Base-by-base conservation (phyloP, 2,888 invertebrate species). In the Plebejus anna region DNA sequence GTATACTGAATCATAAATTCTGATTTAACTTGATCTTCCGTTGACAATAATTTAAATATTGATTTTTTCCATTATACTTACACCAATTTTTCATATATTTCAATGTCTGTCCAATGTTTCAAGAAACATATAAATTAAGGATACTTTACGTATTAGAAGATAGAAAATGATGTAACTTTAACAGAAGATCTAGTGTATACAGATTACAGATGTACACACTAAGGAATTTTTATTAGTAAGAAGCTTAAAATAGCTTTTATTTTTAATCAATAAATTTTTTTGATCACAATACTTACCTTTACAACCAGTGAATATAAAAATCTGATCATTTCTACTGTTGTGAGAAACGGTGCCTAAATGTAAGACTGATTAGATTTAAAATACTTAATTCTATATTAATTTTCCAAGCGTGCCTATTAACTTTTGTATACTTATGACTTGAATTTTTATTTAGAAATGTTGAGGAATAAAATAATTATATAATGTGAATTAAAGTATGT, bases 331-430 rank as follows among this genome's bases (percentile, higher is more conserved):
- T 11, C 28, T 47, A 76, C 77, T 82, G 80, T 84, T 87, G 83
- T 85, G 82, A 85, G 84, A 81, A 83, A 82, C 79, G 87, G 89
- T 89, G 89, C 88, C 86, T 86, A 86, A 81, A 81, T 84, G 84
- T 88, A 89, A 90, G 90, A 90, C 90, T 90, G 90, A 90, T 84
- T 89, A 88, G 84, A 80, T 77, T 80, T 80, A 80, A 81, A 81
- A 82, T 82, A 79, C 70, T 38, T 72, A 47, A 72, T 73, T 78
- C 79, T 81, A 81, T 81, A 80, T 80, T 80, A 79, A 79, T 80
- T 81, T 79, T 77, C 76, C 55, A 78, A 73, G 71, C 77, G 78
- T 80, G 77, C 80, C 80, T 80, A 77, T 9, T 51, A 72, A 51
- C 55, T 32, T 73, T 51, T 71, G 28, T 42, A 42, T 28, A 61